A percentile compares a stretch with the other conserved stretches of the same genome.
phyloP scores from a whole-genome alignment of 2,888 invertebrate genomes.

The Xylota sylvarum region DNA sequence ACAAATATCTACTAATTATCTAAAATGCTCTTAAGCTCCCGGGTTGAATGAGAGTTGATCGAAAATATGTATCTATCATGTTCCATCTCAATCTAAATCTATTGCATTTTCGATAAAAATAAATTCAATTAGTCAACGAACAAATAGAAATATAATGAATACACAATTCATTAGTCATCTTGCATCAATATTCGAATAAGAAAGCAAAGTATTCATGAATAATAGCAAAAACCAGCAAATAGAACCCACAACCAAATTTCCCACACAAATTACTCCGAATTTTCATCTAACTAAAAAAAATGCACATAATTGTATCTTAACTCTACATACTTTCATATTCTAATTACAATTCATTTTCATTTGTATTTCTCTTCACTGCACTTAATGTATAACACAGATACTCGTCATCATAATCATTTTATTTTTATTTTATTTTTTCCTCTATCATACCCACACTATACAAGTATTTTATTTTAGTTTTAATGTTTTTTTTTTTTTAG shows the following conservation, averaged over 20 bases:
- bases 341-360: slow-evolving; percentile 9
- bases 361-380: slow-evolving; percentile 27
- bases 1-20: too few relatives aligned
- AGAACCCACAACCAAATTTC: background rate
- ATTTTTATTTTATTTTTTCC: background rate
- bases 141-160: too few relatives aligned
- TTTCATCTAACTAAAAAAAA: slow-evolving; percentile 10
- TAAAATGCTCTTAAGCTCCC: too few relatives aligned
- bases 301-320: background rate
- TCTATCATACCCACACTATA: slow-evolving; percentile 29
- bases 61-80: too few relatives aligned
- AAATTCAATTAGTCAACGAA: too few relatives aligned
- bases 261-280: background rate
- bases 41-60: too few relatives aligned
- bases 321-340: background rate
- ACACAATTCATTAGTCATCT: too few relatives aligned
- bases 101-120: too few relatives aligned
- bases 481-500: slow-evolving; percentile 1
- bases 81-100: too few relatives aligned
- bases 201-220: background rate
- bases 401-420: slow-evolving; percentile 39
- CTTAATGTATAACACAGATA: slow-evolving; percentile 74
- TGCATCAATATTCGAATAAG: background rate
- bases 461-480: background rate
- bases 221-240: too few relatives aligned